These are phyloP conservation scores for Sebastes matsubarae DNA, from an alignment of 2,797 vertebrate species.

Conservation along the genomic window DNA sequence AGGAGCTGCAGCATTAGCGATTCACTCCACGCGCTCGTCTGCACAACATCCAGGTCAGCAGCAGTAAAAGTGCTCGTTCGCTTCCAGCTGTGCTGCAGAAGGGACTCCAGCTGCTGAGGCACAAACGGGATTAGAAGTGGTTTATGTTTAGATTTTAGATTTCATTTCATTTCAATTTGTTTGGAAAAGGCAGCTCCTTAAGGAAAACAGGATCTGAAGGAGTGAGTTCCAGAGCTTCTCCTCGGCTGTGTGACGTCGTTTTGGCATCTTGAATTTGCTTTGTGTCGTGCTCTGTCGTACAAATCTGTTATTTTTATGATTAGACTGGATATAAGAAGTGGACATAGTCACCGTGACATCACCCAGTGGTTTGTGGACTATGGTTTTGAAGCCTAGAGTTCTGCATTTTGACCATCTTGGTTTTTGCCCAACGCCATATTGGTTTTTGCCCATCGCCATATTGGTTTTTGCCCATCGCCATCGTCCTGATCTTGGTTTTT, in stretches of 20 bases:
- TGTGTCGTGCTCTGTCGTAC: too few relatives aligned
- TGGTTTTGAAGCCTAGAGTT: neutral
- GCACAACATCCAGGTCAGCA: neutral
- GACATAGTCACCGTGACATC: neutral
- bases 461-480: fast-evolving
- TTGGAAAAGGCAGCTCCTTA: too few relatives aligned
- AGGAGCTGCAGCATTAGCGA: neutral
- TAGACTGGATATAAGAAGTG: neutral
- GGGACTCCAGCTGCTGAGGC: neutral
- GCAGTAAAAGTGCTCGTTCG: neutral
- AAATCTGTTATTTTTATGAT: too few relatives aligned
- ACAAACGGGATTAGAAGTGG: neutral
- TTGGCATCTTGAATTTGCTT: too few relatives aligned
- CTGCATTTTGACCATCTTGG: neutral
- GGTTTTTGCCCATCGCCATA: fast-evolving
- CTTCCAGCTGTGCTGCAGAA: neutral
- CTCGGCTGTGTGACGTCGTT: too few relatives aligned
- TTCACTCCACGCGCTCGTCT: neutral
- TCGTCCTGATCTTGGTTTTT: fast-evolving
- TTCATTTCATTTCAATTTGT: neutral
- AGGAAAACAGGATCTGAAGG: too few relatives aligned
- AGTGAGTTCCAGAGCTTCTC: too few relatives aligned
- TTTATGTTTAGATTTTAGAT: neutral
- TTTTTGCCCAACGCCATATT: neutral
- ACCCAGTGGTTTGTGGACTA: neutral